Conservation (phyloP, 2,113 vertebrate species). For the Rostratula benghalensis region DNA sequence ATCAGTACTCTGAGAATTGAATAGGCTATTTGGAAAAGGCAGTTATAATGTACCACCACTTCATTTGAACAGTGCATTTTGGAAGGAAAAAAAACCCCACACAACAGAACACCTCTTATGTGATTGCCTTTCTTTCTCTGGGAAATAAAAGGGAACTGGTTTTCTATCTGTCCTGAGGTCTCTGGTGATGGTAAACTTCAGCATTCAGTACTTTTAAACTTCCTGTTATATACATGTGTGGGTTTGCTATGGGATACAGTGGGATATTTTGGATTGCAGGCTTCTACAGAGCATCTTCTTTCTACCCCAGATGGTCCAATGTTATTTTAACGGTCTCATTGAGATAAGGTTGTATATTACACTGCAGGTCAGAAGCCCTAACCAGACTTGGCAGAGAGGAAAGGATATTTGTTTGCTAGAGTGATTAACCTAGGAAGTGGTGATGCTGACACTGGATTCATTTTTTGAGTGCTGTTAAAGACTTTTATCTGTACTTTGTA, state of each 20-base stretch:
- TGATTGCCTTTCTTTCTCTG: not conserved
- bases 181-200: not conserved
- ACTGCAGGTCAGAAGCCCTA: slow-evolving; percentile 9
- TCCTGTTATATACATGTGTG: not conserved
- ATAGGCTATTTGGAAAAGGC: not conserved
- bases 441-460: not conserved
- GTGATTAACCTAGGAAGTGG: slow-evolving; percentile 9
- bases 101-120: not conserved
- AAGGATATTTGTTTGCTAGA: not conserved
- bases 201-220: not conserved
- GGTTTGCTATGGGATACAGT: not conserved
- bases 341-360: not conserved
- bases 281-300: not conserved
- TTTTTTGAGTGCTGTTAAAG: slow-evolving; percentile 17
- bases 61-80: not conserved
- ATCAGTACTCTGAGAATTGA: not conserved
- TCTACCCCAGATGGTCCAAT: not conserved
- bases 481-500: slow-evolving; percentile 32
- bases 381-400: not conserved
- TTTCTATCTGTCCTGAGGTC: not conserved
- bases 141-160: not conserved
- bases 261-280: not conserved
- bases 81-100: not conserved
- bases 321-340: not conserved
- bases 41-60: not conserved